Conservation (phyloP, 2,113 vertebrate species). For the Peromyscus maniculatus region DNA sequence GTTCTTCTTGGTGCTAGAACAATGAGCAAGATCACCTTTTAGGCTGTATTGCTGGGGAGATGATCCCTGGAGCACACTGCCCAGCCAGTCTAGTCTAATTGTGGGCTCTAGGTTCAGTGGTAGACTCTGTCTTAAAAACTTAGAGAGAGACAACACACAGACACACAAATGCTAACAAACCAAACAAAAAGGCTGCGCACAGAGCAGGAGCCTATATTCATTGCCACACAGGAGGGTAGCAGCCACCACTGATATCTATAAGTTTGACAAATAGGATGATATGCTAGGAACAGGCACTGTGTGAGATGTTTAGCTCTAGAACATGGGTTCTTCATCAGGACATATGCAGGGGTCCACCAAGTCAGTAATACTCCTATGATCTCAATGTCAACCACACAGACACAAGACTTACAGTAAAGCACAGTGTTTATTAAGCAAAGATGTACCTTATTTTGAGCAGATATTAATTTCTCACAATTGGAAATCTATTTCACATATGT, state of each 20-base stretch:
- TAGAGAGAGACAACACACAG: background rate
- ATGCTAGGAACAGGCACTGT: background rate
- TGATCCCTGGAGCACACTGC: background rate
- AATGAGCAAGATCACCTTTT: background rate
- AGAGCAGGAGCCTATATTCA: background rate
- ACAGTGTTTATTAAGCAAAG: constrained; percentile 66
- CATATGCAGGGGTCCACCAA: background rate
- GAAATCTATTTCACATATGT: background rate
- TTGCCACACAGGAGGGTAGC: background rate
- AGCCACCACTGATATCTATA: no score
- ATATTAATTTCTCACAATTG: background rate
- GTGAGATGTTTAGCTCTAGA: background rate
- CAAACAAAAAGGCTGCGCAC: background rate
- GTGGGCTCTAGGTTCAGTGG: background rate
- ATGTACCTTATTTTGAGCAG: background rate
- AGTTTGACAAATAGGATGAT: background rate
- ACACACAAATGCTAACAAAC: background rate
- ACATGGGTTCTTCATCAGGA: background rate
- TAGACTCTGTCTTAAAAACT: background rate
- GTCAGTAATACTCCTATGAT: background rate
- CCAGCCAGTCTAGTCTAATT: background rate
- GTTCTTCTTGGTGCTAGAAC: background rate
- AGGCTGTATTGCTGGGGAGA: background rate
- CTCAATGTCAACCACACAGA: background rate
- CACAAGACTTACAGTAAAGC: background rate